Evolutionary conservation across 2,113 vertebrate species (phyloP).

Genomic region (Potamarius usumacintae): DNA sequence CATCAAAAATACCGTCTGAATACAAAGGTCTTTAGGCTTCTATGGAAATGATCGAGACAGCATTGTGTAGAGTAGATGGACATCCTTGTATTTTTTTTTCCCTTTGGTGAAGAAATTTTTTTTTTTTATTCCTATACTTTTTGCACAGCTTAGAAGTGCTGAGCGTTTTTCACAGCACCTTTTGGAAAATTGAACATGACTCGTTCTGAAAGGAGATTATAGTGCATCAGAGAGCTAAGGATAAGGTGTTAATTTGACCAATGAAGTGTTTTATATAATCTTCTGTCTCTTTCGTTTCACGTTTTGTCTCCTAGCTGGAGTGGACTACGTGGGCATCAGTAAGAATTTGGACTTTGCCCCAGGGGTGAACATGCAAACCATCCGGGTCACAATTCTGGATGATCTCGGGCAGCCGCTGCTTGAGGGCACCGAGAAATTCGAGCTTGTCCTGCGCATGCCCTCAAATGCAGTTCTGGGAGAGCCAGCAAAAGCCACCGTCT

Average conservation of each 20-base stretch:
- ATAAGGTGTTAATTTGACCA: not conserved
- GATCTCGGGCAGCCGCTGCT: conserved; percentile 87
- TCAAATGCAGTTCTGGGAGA: conserved; percentile 84
- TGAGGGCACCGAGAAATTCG: conserved; percentile 87
- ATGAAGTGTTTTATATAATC: not conserved
- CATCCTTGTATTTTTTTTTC: not conserved
- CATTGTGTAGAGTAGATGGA: not conserved
- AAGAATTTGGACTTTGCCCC: conserved; percentile 89
- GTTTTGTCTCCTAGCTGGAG: conserved; percentile 72
- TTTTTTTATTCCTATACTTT: too few relatives aligned
- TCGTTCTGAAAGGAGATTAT: conserved; percentile 22
- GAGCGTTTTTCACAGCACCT: conserved; percentile 1
- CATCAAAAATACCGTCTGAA: not conserved
- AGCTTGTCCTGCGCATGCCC: conserved; percentile 87
- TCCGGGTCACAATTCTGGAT: conserved; percentile 85
- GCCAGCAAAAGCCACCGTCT: conserved; percentile 79
- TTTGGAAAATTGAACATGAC: conserved; percentile 1
- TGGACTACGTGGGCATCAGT: conserved; percentile 92
- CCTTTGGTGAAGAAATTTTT: too few relatives aligned
- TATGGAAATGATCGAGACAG: not conserved
- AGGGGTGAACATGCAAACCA: conserved; percentile 83
- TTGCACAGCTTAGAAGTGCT: not conserved
- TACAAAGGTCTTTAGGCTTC: not conserved
- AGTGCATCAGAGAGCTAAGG: not conserved
- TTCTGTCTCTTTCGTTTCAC: conserved; percentile 17